Evolutionary conservation across 1,140 invertebrate genomes (phyloP).

Genomic region (Ladona fulva): DNA sequence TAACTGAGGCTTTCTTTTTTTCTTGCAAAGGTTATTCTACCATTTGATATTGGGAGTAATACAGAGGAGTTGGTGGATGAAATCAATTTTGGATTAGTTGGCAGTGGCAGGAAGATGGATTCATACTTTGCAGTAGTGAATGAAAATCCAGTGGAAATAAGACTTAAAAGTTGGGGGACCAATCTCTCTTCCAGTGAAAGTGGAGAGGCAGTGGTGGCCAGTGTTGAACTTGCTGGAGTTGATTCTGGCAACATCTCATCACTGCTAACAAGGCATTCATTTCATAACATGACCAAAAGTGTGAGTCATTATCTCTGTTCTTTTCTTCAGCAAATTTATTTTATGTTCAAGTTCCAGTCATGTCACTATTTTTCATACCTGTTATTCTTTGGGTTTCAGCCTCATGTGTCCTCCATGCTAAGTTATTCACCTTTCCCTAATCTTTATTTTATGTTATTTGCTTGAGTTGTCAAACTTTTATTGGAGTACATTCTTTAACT

Average conservation of each 20-base stretch:
- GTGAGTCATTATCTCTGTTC: conserved; percentile 28
- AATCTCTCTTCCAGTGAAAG: conserved; percentile 46
- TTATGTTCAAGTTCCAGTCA: too few species aligned
- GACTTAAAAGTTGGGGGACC: conserved; percentile 53
- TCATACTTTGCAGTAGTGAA: conserved; percentile 65
- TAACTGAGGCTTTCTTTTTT: background rate
- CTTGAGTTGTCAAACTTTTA: too few species aligned
- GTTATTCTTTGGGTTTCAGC: too few species aligned
- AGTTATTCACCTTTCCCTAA: too few species aligned
- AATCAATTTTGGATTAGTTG: conserved; percentile 62
- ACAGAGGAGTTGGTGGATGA: conserved; percentile 21
- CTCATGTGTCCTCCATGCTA: too few species aligned
- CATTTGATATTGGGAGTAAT: conserved; percentile 13
- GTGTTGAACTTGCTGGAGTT: conserved; percentile 58
- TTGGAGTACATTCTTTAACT: too few species aligned
- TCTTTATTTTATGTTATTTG: too few species aligned
- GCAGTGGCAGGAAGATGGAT: conserved; percentile 53
- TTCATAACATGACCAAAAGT: conserved; percentile 40
- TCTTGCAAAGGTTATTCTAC: conserved; percentile 17
- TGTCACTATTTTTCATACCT: too few species aligned
- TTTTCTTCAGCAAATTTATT: too few species aligned
- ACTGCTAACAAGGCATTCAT: conserved; percentile 39
- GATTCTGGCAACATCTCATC: conserved; percentile 49
- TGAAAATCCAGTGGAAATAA: conserved; percentile 63
- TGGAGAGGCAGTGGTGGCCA: conserved; percentile 31